phyloP scores from a whole-genome alignment of 2,888 invertebrate genomes.

The Deroplatys truncata region DNA sequence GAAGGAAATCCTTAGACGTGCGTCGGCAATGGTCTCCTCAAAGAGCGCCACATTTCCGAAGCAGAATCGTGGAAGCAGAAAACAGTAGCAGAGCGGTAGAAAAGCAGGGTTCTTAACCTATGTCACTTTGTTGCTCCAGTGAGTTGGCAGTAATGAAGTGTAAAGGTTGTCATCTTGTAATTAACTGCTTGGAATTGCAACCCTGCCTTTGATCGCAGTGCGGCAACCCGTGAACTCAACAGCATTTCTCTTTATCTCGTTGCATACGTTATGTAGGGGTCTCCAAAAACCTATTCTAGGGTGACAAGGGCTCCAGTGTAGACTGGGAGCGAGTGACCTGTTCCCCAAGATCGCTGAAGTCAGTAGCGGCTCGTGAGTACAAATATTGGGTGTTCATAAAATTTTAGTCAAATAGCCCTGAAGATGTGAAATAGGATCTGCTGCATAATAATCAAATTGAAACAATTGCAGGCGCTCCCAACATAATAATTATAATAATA shows the following conservation, averaged over 20 bases:
- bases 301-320: not conserved
- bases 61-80: too few species aligned
- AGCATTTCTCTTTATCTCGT: not conserved
- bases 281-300: not conserved
- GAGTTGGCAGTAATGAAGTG: not conserved
- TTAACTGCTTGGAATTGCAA: not conserved
- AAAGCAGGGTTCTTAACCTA: not conserved
- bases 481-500: too few species aligned
- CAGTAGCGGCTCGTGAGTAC: too few species aligned
- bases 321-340: too few species aligned
- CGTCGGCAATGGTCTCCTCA: not conserved
- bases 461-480: too few species aligned
- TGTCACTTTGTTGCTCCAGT: not conserved
- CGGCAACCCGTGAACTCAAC: not conserved
- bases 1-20: too few species aligned
- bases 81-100: not conserved
- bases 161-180: not conserved
- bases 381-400: too few species aligned
- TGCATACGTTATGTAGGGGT: not conserved
- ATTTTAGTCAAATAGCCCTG: too few species aligned
- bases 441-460: too few species aligned
- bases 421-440: too few species aligned
- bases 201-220: not conserved
- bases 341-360: too few species aligned
- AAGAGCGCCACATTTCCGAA: not conserved